Base-by-base conservation (phyloP, 2,113 vertebrate genomes). In the Conger conger region DNA sequence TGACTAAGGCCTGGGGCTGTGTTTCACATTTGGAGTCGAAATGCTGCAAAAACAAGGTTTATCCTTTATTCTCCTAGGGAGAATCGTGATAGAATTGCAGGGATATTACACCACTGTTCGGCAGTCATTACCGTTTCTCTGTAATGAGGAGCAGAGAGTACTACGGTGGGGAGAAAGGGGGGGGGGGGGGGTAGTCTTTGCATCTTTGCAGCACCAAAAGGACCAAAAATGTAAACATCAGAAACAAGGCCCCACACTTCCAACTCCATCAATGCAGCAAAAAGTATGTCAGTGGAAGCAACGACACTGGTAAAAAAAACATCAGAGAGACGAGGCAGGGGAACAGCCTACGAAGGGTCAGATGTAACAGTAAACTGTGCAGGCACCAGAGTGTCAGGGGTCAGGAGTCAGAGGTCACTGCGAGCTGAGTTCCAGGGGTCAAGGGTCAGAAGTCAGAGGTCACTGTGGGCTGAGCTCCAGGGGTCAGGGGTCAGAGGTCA, bases 41-140 rank as follows among this genome's bases (percentile, higher is more conserved):
- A 73, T 33, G n/a, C 27, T 73, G 68, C 0, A 30, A 11, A 73
- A 73, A 73, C 15, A 15, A 50, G 8, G 45, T 50, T 50, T 1
- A 50, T 50, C 1, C 11, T 50, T 50, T 50, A 15, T 50, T 50
- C 45, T 50, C 1, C 7, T 50, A 50, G 7, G 84, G 85, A 88
- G 88, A 83, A 90, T 87, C 86, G 81, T 73, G 30, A 82, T 86
- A 78, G 73, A 89, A 92, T 85, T 13, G 27, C 76, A 78, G n/a
- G n/a, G n/a, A n/a, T n/a, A 6, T 63, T 38, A 36, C 37, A 77
- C 86, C 36, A 38, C 76, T 36, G 42, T 4, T 87, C 37, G 83
- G 36, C 84, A 90, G 88, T 85, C 79, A 88, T 73, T 27, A 35
- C 82, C 36, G 4, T 23, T 36, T 38, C 35, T 20, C 38, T 78